These are phyloP conservation scores for human DNA, from an alignment of 2,113 vertebrate species.

Conservation along the genomic window DNA sequence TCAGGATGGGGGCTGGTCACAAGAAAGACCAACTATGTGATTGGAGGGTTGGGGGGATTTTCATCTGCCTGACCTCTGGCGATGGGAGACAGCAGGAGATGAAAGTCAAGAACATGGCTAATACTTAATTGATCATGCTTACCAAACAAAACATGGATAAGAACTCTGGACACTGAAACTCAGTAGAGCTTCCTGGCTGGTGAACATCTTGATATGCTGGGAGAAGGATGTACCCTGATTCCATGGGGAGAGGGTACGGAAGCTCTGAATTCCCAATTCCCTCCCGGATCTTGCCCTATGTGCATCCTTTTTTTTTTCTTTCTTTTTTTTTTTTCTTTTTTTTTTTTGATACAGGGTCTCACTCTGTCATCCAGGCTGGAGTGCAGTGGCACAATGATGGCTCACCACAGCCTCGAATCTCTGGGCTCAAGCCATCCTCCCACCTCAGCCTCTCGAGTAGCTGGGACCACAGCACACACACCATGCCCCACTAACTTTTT, in stretches of 20 bases:
- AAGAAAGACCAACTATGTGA: background rate
- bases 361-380: too few species aligned
- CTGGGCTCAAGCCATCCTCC: too few species aligned
- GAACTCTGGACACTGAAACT: fast-evolving
- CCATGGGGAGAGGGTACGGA: background rate
- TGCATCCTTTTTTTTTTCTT: too few species aligned
- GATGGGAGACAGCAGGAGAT: fast-evolving
- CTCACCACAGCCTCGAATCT: too few species aligned
- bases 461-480: too few species aligned
- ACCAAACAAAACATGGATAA: fast-evolving
- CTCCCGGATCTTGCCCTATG: too few species aligned
- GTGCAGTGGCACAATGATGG: too few species aligned
- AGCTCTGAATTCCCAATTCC: fast-evolving
- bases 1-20: background rate
- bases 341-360: too few species aligned
- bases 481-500: too few species aligned
- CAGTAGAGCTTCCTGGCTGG: background rate
- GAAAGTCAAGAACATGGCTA: background rate
- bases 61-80: fast-evolving
- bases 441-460: too few species aligned
- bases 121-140: fast-evolving
- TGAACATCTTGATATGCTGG: too few species aligned
- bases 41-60: background rate
- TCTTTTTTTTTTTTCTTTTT: too few species aligned
- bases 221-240: background rate